phyloP scores from a whole-genome alignment of 2,113 vertebrate genomes.

The Rhineura floridana region DNA sequence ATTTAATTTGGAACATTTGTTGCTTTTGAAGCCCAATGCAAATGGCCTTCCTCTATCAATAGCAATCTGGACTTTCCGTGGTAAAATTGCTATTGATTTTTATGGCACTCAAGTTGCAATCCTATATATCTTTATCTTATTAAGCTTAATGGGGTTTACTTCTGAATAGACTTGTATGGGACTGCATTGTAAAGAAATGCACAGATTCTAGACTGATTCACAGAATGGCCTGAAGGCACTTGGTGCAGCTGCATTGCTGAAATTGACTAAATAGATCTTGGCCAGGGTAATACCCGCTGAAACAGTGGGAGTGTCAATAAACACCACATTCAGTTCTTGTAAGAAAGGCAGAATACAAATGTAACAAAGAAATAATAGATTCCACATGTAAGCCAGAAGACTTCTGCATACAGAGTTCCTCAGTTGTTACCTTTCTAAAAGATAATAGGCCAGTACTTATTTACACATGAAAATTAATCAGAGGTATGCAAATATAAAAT shows the following conservation, averaged over 20 bases:
- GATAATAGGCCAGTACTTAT: background rate
- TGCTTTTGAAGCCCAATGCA: background rate
- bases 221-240: background rate
- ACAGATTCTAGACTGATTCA: too few relatives aligned
- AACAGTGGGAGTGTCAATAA: background rate
- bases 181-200: background rate
- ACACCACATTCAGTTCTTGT: background rate
- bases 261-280: background rate
- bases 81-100: background rate
- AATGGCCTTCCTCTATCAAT: background rate
- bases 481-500: background rate
- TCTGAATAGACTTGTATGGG: too few relatives aligned
- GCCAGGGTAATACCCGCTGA: background rate
- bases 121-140: background rate
- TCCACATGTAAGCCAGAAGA: background rate
- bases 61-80: constrained; percentile 2
- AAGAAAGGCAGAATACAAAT: background rate
- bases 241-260: background rate
- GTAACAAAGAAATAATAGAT: background rate
- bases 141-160: too few relatives aligned
- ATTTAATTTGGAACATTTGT: background rate
- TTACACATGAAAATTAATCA: background rate
- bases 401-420: background rate
- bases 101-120: background rate
- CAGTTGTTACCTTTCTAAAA: background rate